phyloP scores from a whole-genome alignment of 2,888 invertebrate species.

The Acleris laterana region DNA sequence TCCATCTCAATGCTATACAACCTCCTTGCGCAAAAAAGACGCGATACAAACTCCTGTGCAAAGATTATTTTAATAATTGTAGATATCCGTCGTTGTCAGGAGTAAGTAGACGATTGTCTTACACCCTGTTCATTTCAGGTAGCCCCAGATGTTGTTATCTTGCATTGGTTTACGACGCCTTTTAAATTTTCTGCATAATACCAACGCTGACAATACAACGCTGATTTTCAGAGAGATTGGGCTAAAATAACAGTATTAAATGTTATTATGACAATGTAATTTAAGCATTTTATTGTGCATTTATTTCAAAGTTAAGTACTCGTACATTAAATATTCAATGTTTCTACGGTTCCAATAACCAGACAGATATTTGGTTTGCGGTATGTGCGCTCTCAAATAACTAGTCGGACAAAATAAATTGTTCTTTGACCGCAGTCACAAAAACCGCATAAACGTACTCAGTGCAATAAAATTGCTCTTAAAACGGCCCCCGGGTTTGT shows the following conservation, averaged over 20 bases:
- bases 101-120: neutral
- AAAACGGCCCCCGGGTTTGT: neutral
- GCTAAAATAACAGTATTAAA: slow-evolving; percentile 16
- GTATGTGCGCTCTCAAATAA: neutral
- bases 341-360: neutral
- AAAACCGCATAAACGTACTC: neutral
- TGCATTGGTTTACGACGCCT: slow-evolving; percentile 25
- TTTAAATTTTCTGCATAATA: slow-evolving; percentile 32
- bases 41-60: too few species aligned
- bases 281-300: neutral
- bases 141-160: slow-evolving; percentile 25
- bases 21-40: too few species aligned
- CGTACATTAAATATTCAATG: too few species aligned
- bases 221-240: slow-evolving; percentile 13
- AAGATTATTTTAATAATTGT: too few species aligned
- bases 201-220: slow-evolving; percentile 27
- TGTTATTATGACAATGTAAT: slow-evolving; percentile 6
- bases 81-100: neutral
- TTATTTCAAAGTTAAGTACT: too few species aligned
- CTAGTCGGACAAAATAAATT: slow-evolving; percentile 1
- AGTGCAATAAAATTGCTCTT: neutral
- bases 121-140: neutral
- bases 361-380: neutral
- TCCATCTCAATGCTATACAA: too few species aligned
- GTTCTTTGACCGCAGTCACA: neutral